Percentiles rank a stretch among this genome's conserved stretches.
Evolutionary conservation across 2,797 vertebrate species (phyloP).

Genomic region (Knipowitschia caucasica): DNA sequence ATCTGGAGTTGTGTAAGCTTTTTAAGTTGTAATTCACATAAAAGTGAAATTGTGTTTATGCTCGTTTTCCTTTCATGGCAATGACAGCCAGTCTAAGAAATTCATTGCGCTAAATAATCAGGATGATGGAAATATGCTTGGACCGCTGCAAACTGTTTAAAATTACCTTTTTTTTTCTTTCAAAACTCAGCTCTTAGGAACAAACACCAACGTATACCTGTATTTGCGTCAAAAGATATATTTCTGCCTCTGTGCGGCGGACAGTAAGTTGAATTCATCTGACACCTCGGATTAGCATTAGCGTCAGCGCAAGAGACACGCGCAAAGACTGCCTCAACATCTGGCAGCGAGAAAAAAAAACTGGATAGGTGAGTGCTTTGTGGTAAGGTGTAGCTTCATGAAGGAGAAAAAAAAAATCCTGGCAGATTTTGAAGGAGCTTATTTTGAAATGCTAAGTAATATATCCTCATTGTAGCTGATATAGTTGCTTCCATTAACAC

Average conservation of each 20-base stretch:
- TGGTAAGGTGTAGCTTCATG: constrained; percentile 25
- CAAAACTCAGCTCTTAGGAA: constrained; percentile 52
- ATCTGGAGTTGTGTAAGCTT: constrained; percentile 59
- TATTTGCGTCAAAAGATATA: constrained; percentile 58
- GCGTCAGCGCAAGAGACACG: constrained; percentile 56
- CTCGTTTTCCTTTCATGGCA: too few species aligned
- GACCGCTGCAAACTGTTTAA: too few species aligned
- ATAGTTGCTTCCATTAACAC: constrained; percentile 50
- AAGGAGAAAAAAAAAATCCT: constrained; percentile 21
- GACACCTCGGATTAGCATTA: constrained; percentile 67
- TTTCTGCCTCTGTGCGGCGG: constrained; percentile 57
- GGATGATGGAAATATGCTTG: too few species aligned
- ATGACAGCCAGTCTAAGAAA: too few species aligned
- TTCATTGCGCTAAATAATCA: too few species aligned
- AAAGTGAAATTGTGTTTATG: too few species aligned
- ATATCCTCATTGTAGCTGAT: constrained; percentile 39
- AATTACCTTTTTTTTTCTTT: too few species aligned
- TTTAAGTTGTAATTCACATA: constrained; percentile 47
- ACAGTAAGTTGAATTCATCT: constrained; percentile 62
- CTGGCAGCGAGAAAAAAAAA: constrained; percentile 17
- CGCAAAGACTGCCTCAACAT: constrained; percentile 46
- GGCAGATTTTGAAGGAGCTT: constrained; percentile 36
- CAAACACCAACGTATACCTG: constrained; percentile 41
- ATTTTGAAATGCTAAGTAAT: constrained; percentile 37
- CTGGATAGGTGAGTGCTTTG: constrained; percentile 27